phyloP scores from a whole-genome alignment of 2,797 vertebrate genomes.

The Phylloscopus collybita region DNA sequence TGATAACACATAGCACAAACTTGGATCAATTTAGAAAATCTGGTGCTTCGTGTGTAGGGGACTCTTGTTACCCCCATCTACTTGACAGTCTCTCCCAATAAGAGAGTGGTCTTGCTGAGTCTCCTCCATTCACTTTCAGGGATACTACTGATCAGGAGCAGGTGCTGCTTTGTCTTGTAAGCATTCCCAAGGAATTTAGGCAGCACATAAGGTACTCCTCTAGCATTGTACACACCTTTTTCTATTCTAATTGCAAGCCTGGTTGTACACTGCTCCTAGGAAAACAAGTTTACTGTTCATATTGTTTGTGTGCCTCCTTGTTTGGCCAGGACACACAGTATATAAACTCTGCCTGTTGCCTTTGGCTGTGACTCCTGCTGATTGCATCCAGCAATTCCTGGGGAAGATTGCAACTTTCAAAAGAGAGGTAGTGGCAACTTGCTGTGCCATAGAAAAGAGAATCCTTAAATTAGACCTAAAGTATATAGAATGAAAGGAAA shows the following conservation, averaged over 20 bases:
- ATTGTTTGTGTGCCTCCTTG: neutral
- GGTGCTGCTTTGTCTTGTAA: neutral
- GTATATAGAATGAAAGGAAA: neutral
- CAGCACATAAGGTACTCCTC: neutral
- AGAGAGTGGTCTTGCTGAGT: neutral
- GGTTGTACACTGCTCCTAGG: neutral
- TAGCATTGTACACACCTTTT: neutral
- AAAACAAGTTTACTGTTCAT: neutral
- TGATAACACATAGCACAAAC: neutral
- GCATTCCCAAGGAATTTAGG: neutral
- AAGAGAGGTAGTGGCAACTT: neutral
- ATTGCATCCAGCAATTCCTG: neutral
- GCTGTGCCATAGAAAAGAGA: neutral
- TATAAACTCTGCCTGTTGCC: neutral
- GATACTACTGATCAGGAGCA: neutral
- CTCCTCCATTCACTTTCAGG: neutral
- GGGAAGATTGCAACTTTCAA: neutral
- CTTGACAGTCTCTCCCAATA: rapidly evolving
- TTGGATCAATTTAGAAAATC: neutral
- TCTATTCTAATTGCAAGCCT: neutral
- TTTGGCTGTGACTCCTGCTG: neutral
- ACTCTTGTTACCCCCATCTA: neutral
- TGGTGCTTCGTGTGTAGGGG: neutral
- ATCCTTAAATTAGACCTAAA: neutral
- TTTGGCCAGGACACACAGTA: neutral